A percentile compares a stretch with the other conserved stretches of the same genome.
These are phyloP conservation scores for Clinocottus analis DNA, from an alignment of 2,113 vertebrate genomes.

Conservation along the genomic window DNA sequence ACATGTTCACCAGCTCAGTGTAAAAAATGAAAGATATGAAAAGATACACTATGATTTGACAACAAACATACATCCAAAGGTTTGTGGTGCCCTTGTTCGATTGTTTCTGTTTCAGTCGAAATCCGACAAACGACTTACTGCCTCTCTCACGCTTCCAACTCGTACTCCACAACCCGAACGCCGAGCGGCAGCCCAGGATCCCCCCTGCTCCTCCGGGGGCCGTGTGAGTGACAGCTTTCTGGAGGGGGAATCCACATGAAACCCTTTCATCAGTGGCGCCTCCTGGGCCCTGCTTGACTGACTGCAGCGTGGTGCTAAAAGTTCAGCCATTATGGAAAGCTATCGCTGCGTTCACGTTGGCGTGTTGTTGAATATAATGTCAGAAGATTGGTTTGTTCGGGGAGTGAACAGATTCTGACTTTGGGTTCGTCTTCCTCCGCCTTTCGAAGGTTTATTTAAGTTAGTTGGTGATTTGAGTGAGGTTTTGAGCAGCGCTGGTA, in stretches of 20 bases:
- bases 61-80: background rate
- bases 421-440: background rate
- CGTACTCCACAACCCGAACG: constrained; percentile 7
- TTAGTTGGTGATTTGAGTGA: too few relatives aligned
- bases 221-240: constrained; percentile 63
- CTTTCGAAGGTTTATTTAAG: background rate
- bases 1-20: background rate
- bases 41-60: background rate
- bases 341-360: constrained; percentile 15
- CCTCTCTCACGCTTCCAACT: background rate
- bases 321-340: constrained; percentile 51
- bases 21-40: background rate
- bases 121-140: background rate
- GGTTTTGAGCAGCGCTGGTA: background rate
- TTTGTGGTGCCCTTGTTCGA: background rate
- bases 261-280: constrained; percentile 64
- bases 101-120: background rate
- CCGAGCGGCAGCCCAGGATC: constrained; percentile 30
- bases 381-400: background rate
- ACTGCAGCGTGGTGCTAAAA: constrained; percentile 58
- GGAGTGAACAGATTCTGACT: background rate
- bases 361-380: background rate
- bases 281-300: constrained; percentile 53
- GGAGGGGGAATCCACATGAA: constrained; percentile 68
- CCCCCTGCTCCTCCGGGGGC: constrained; percentile 44